Conservation (phyloP, 2,113 vertebrate genomes). For the Lagenorhynchus albirostris region DNA sequence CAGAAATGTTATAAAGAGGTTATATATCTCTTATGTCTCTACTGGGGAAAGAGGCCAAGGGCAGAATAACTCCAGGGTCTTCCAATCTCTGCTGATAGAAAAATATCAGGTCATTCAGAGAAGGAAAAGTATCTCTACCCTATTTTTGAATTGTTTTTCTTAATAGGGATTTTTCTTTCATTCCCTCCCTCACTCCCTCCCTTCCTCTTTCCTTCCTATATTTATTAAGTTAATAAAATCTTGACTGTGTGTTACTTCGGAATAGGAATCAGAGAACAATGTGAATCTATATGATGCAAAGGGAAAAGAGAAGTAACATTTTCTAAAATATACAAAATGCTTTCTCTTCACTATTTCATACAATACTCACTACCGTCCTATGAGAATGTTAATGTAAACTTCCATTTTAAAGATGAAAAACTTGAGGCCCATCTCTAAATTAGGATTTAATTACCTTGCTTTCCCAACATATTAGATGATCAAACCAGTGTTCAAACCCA, state of each 20-base stretch:
- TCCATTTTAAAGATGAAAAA: neutral
- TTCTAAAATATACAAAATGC: neutral
- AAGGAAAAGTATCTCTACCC: neutral
- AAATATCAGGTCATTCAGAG: neutral
- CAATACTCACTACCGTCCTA: neutral
- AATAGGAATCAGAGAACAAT: neutral
- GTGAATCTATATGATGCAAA: neutral
- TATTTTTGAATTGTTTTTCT: neutral
- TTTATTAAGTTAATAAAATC: neutral
- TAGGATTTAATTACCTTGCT: neutral
- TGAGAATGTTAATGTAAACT: neutral
- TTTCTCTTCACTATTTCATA: neutral
- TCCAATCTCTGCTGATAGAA: neutral
- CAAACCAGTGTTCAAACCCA: neutral
- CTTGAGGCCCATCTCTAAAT: neutral
- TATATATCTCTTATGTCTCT: neutral
- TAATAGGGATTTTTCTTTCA: neutral
- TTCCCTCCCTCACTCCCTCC: fast-evolving
- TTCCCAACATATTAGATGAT: neutral
- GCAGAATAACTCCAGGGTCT: neutral
- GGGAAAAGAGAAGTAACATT: neutral
- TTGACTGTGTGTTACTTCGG: neutral
- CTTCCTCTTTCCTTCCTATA: neutral
- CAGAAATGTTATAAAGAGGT: neutral
- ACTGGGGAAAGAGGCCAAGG: neutral